Percentiles rank a stretch among this genome's conserved stretches.
Evolutionary conservation across 2,113 vertebrate species (phyloP).

Genomic region (Tenebrosternarchus preto): DNA sequence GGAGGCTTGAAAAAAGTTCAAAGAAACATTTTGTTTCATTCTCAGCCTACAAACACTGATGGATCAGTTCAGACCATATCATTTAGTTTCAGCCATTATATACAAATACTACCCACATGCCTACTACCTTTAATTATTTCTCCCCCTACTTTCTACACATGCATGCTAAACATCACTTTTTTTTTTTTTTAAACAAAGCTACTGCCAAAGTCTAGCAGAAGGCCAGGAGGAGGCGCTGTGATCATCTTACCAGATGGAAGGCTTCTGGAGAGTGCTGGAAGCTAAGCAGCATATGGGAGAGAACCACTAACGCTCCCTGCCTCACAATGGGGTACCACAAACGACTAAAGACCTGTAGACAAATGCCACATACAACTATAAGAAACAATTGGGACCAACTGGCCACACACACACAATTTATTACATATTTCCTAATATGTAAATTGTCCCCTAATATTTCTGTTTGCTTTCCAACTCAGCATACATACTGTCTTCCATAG

Average conservation of each 20-base stretch:
- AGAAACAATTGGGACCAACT: not conserved
- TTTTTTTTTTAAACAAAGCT: not conserved
- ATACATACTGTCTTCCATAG: not conserved
- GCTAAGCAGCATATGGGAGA: slow-evolving; percentile 97
- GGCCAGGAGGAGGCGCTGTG: not conserved
- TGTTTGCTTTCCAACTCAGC: not conserved
- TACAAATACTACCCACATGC: no score
- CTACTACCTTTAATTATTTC: no score
- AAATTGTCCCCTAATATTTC: not conserved
- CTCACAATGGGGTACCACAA: slow-evolving; percentile 97
- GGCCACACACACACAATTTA: not conserved
- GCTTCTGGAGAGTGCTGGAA: slow-evolving; percentile 99
- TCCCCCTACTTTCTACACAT: no score
- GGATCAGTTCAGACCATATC: no score
- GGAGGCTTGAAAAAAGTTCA: no score
- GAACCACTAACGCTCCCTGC: slow-evolving; percentile 91
- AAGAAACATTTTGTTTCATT: no score
- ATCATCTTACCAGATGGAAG: slow-evolving; percentile 92
- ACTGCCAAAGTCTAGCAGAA: not conserved
- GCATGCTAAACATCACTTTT: no score
- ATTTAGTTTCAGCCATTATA: no score
- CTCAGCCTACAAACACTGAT: no score
- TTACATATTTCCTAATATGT: not conserved
- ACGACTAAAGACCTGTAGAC: slow-evolving; percentile 88
- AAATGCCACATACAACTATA: slow-evolving; percentile 16